Evolutionary conservation across 2,888 invertebrate genomes (phyloP), one percentile per base, ranked within the genome.

Genomic region (Rhagophthalmus giganteus): DNA sequence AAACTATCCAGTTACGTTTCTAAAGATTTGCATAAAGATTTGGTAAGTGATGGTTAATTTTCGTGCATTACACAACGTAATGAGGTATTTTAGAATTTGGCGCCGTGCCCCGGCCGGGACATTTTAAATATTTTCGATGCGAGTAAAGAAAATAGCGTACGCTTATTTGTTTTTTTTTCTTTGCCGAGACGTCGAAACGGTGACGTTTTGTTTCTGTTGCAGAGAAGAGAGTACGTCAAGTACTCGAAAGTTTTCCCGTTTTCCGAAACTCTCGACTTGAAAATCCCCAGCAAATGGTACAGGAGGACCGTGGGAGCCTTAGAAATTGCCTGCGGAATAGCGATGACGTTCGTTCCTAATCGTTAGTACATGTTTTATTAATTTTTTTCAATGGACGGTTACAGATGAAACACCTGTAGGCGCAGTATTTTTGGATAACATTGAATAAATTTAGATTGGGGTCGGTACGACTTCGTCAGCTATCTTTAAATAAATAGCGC

Each of bases 201-300:
- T n/a, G n/a, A n/a, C n/a, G n/a, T n/a, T n/a, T n/a, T n/a, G n/a
- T n/a, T n/a, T n/a, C n/a, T n/a, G n/a, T 84, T 85, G 58, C 81
- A 94, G 93, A 82, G 94, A 70, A 91, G 91, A 76, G 93, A 94
- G 74, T 94, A 92, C 71, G 93, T 94, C n/a, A 89, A 91, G 76
- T 94, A 94, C 75, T 89, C 94, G n/a, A 94, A 94, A 80, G 93
- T 93, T 48, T 94, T 94, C 74, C 94, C 94, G 31, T 75, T 94
- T 37, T 81, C 89, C 35, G 87, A 87, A 60, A 80, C 85, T 50
- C 76, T 94, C 58, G 90, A 90, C 68, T 84, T 93, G 67, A 93
- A 93, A 78, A 80, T 94, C 59, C 91, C 93, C 35, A 91, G 93
- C 47, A 94, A 94, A 81, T 92, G 92, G 91, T 94, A 93, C 72